Evolutionary conservation across 2,113 vertebrate species (phyloP).

Genomic region (Brienomyrus longianalis): DNA sequence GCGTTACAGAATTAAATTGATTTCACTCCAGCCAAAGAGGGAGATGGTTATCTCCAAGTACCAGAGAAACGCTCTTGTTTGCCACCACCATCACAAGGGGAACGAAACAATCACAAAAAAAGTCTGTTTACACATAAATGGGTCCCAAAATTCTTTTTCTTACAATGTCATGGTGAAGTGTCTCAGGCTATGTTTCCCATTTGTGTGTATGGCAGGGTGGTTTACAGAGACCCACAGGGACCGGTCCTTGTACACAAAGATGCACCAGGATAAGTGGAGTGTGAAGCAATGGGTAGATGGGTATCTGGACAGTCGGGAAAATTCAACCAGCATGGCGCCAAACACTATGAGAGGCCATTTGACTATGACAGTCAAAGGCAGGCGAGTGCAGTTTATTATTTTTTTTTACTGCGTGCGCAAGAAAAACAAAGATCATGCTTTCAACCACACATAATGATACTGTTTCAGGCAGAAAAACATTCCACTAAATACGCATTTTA

Average conservation of each 20-base stretch:
- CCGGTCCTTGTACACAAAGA: slow-evolving; percentile 3
- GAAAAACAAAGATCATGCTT: background rate
- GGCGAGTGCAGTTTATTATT: background rate
- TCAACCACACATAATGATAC: background rate
- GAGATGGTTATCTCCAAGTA: background rate
- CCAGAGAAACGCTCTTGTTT: background rate
- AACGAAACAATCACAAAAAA: background rate
- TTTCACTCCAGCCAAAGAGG: background rate
- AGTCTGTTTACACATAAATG: background rate
- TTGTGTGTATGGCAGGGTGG: background rate
- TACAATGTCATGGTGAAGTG: background rate
- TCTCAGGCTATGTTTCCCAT: background rate
- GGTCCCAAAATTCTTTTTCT: background rate
- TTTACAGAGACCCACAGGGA: background rate
- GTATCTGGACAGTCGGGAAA: background rate
- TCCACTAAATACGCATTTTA: background rate
- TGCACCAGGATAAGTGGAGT: background rate
- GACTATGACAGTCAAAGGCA: background rate
- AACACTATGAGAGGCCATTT: background rate
- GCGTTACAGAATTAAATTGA: background rate
- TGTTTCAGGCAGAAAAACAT: background rate
- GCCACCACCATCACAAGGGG: background rate
- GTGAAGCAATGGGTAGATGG: background rate
- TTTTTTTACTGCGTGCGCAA: background rate
- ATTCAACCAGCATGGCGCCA: background rate